Evolutionary conservation across 2,797 vertebrate genomes (phyloP), one percentile per base, ranked within the genome.

Genomic region (Oryzias sinensis): DNA sequence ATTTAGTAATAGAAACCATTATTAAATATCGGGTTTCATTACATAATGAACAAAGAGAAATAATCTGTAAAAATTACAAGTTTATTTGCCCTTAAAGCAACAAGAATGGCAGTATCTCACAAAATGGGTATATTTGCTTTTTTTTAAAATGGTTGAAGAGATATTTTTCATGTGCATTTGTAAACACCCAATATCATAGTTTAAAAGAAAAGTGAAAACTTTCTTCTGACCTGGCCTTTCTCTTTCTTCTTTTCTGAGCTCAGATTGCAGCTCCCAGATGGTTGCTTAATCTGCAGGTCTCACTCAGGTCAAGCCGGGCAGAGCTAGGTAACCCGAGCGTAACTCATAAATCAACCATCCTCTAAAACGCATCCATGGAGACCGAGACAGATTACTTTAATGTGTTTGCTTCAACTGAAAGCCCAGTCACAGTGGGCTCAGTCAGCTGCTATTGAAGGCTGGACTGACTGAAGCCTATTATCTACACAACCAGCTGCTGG

Each of bases 181-280:
- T 17, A 4, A 62, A 37, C 40, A 58, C 43, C 22, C 37, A 49
- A 15, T 48, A 60, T 75, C 49, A 52, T 47, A 76, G 53, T 75
- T 22, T 22, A 22, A 22, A 83, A 75, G 73, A 80, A 76, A 74
- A 77, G 33, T 65, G 18, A 77, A 73, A 77, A 56, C 66, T 16
- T 25, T 60, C 49, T 74, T 71, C 51, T 57, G 50, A 49, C 57
- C 49, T 22, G 64, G 55, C 51, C 46, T 52, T 67, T 41, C 61
- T 70, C 60, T 56, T 79, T 68, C 76, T 84, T 67, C 61, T 78
- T 58, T 76, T 64, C 67, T 63, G 59, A 71, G 79, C 82, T 92
- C 89, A 63, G 67, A 84, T 90, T 92, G 86, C 90, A 88, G 65
- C 61, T 84, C 79, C 87, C 91, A 90, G 80, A 91, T 91, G 90